phyloP scores from a whole-genome alignment of 1,140 invertebrate genomes.

The Notospermus geniculatus region DNA sequence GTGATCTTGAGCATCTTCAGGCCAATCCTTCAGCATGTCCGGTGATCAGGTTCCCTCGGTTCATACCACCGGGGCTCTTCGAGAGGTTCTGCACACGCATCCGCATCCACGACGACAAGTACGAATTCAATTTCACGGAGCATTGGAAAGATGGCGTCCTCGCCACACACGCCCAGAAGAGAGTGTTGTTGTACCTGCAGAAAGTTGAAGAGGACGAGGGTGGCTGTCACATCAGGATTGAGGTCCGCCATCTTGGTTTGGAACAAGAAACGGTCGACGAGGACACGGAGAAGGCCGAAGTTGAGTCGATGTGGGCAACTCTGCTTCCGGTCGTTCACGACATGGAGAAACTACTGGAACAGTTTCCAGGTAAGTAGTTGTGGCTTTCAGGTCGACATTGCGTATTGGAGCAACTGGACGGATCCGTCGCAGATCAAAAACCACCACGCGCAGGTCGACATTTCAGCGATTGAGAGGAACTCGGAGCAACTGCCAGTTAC shows the following conservation, averaged over 20 bases:
- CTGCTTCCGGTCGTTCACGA: conserved; percentile 40
- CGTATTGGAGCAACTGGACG: too few relatives aligned
- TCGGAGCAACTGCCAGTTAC: too few relatives aligned
- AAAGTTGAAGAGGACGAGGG: conserved; percentile 7
- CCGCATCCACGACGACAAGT: conserved; percentile 26
- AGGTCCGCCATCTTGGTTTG: conserved; percentile 19
- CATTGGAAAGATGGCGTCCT: conserved; percentile 49
- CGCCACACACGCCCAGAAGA: conserved; percentile 27
- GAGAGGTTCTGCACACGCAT: conserved; percentile 37
- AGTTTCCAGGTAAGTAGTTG: conserved; percentile 34
- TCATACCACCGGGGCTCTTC: conserved; percentile 47
- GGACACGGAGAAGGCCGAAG: conserved; percentile 29
- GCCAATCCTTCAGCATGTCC: conserved; percentile 24
- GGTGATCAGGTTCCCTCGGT: conserved; percentile 37
- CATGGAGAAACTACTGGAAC: conserved; percentile 42
- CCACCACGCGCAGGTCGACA: too few relatives aligned
- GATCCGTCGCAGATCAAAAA: too few relatives aligned
- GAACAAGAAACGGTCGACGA: conserved; percentile 35
- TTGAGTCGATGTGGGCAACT: conserved; percentile 40
- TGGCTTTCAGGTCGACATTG: background rate
- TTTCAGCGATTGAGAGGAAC: too few relatives aligned
- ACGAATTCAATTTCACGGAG: conserved; percentile 32
- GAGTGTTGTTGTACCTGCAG: conserved; percentile 29
- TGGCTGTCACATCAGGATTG: background rate
- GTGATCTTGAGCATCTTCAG: conserved; percentile 22